phyloP scores from a whole-genome alignment of 2,113 vertebrate species.

The Gopherus evgoodei region DNA sequence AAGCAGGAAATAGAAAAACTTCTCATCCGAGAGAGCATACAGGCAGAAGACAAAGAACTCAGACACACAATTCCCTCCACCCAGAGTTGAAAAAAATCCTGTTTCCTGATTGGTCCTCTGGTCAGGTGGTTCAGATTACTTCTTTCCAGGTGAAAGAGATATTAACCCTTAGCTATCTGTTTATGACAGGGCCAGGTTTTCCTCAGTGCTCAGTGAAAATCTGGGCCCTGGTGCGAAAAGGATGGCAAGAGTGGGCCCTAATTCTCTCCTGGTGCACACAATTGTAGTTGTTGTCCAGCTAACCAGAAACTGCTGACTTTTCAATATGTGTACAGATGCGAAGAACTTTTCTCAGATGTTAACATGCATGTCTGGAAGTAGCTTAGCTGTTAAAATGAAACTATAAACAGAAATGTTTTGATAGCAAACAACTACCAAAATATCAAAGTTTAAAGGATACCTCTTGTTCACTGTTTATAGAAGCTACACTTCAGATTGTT shows the following conservation, averaged over 20 bases:
- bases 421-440: constrained; percentile 63
- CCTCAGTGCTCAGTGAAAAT: background rate
- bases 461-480: constrained; percentile 59
- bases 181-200: background rate
- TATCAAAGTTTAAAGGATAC: constrained; percentile 57
- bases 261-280: constrained; percentile 31
- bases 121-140: too few relatives aligned
- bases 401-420: constrained; percentile 69
- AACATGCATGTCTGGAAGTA: constrained; percentile 67
- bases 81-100: too few relatives aligned
- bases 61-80: too few relatives aligned
- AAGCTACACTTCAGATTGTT: background rate
- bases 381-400: constrained; percentile 71
- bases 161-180: too few relatives aligned
- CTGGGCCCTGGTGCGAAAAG: background rate
- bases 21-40: too few relatives aligned
- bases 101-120: too few relatives aligned
- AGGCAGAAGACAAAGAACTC: too few relatives aligned
- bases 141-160: too few relatives aligned
- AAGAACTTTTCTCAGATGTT: constrained; percentile 65
- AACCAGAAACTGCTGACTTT: constrained; percentile 67
- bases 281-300: constrained; percentile 58
- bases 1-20: too few relatives aligned
- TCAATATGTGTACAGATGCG: constrained; percentile 61
- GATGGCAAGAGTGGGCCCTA: constrained; percentile 6